Evolutionary conservation across 2,797 vertebrate genomes (phyloP).

Genomic region (Micromesistius poutassou): DNA sequence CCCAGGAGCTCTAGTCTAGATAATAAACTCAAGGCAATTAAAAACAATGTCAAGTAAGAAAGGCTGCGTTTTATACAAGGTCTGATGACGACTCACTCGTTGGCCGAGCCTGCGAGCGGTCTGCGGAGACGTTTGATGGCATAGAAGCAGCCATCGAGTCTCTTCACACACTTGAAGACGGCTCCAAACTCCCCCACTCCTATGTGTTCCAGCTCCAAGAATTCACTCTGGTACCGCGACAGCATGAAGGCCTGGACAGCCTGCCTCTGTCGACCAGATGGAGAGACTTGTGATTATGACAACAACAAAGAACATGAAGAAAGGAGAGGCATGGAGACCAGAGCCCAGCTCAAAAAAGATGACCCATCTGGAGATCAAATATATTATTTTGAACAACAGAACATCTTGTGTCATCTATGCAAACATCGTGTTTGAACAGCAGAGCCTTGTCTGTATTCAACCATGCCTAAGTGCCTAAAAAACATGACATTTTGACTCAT

Average conservation of each 20-base stretch:
- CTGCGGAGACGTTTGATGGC: conserved; percentile 91
- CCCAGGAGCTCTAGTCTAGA: not conserved
- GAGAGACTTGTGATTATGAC: conserved; percentile 21
- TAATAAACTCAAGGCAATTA: not conserved
- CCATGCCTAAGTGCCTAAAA: not conserved
- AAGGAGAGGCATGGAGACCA: not conserved
- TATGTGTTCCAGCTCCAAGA: conserved; percentile 89
- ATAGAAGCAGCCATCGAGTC: conserved; percentile 93
- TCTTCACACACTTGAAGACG: conserved; percentile 95
- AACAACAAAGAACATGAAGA: not conserved
- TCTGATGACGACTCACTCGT: conserved; percentile 83
- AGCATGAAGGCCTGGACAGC: conserved; percentile 84
- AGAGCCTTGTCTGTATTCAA: not conserved
- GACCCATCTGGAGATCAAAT: not conserved
- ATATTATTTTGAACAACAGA: not conserved
- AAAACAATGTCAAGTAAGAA: not conserved
- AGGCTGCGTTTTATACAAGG: not conserved
- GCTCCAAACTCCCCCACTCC: conserved; percentile 92
- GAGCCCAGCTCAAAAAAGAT: not conserved
- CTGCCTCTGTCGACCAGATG: conserved; percentile 76
- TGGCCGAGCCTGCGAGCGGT: conserved; percentile 82
- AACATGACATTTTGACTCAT: conserved; percentile 4
- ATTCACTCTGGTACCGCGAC: conserved; percentile 93
- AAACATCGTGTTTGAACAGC: not conserved
- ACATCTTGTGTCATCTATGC: not conserved